phyloP scores from a whole-genome alignment of 2,888 invertebrate species.

The Sesia bembeciformis region DNA sequence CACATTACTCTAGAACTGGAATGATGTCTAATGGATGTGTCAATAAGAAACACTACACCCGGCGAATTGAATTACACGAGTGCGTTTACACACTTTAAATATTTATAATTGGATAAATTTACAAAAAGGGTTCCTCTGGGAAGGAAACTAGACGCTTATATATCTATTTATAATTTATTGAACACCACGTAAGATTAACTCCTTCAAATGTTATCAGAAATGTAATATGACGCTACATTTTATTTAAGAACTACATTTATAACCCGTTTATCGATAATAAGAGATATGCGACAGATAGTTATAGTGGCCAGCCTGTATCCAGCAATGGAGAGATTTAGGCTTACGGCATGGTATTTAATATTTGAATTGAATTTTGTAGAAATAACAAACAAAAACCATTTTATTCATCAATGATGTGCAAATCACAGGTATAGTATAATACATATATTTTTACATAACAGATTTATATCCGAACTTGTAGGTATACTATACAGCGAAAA shows the following conservation, averaged over 20 bases:
- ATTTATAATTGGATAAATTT: slow-evolving; percentile 53
- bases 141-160: neutral
- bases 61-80: slow-evolving; percentile 53
- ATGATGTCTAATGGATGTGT: slow-evolving; percentile 60
- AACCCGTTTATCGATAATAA: no score
- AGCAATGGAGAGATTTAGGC: no score
- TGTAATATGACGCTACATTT: neutral
- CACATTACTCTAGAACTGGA: slow-evolving; percentile 27
- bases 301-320: no score
- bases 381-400: no score
- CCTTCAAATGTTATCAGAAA: neutral
- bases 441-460: no score
- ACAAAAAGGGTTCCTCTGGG: slow-evolving; percentile 20
- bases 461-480: no score
- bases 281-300: no score
- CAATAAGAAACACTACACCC: slow-evolving; percentile 63
- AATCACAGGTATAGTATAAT: no score
- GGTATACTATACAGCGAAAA: no score
- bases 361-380: no score
- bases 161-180: neutral
- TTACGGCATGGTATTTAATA: no score
- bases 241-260: neutral
- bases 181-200: neutral
- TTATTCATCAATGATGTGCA: no score
- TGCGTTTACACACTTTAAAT: slow-evolving; percentile 50